These are phyloP conservation scores for Dicyrtoma fusca DNA, from an alignment of 2,888 invertebrate species.

Conservation along the genomic window DNA sequence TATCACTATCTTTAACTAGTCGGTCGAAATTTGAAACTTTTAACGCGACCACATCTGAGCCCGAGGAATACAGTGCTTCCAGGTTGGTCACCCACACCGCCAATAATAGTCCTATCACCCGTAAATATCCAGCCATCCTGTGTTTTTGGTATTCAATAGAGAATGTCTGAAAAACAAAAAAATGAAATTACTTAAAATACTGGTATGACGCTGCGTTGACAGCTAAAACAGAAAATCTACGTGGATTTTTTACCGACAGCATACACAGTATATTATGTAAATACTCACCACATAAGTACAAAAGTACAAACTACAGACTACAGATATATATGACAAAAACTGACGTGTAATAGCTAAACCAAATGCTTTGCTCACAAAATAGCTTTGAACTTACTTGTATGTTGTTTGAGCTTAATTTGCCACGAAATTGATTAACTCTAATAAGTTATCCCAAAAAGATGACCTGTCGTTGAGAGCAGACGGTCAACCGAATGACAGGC, in stretches of 20 bases:
- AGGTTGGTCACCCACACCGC: conserved; percentile 1
- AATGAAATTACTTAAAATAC: too few species aligned
- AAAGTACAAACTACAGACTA: too few species aligned
- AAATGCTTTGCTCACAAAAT: too few species aligned
- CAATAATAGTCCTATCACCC: background rate
- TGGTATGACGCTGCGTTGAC: too few species aligned
- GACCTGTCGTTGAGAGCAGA: background rate
- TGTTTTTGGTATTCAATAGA: background rate
- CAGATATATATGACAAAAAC: too few species aligned
- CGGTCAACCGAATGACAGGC: background rate
- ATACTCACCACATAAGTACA: too few species aligned
- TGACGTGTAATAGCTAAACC: too few species aligned
- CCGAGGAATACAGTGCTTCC: conserved; percentile 56
- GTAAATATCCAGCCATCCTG: background rate
- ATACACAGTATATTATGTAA: too few species aligned
- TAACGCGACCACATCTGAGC: conserved; percentile 79
- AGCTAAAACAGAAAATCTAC: too few species aligned
- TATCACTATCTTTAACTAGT: conserved; percentile 78
- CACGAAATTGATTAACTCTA: background rate
- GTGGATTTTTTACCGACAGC: too few species aligned
- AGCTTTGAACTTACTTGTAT: too few species aligned
- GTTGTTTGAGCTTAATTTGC: background rate
- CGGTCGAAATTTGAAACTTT: conserved; percentile 86
- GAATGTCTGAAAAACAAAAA: conserved; percentile 1
- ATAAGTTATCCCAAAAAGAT: background rate